Evolutionary conservation across 2,113 vertebrate genomes (phyloP), one percentile per base, ranked within the genome.

Genomic region (Odocoileus virginianus): DNA sequence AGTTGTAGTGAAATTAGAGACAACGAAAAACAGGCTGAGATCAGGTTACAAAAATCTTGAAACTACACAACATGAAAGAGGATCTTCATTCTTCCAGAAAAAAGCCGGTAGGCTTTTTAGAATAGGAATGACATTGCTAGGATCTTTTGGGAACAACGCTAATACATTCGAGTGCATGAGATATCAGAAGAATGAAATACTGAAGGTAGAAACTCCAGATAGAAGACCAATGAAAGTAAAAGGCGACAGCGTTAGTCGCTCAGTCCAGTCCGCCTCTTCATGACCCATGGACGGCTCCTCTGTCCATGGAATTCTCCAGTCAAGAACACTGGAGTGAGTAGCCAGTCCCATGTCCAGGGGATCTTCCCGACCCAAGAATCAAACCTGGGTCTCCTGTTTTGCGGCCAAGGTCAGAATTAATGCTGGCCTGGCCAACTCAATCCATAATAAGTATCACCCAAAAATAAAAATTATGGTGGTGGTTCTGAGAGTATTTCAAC

Each of bases 121-220:
- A 23, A 27, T 3, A 9, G 23, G 36, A 55, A 30, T 6, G 30
- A 7, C 3, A 4, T 3, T 11, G 2, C 11, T 14, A 30, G 16
- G 11, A 45, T 23, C 25, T 47, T n/a, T 2, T 9, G 17, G 21
- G 16, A 23, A 11, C 10, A 36, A 30, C 2, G 11, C n/a, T 30
- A 36, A 30, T 11, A 17, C 0, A 36, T 17, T 10, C 10, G 4
- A 28, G 52, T 28, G 3, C 0, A 0, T 11, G 12, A 15, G 9
- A n/a, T 30, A 16, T 10, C 0, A 27, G 15, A 71, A 36, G 45
- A 15, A 28, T 8, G 33, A 36, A 28, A 28, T 19, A 14, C 5
- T 27, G 57, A 33, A 33, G 36, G 13, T 3, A 13, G 14, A 64
- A 36, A 45, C 6, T 27, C 10, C 36, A 2, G 9, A 47, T 0